A percentile compares a stretch with the other conserved stretches of the same genome.
Evolutionary conservation across 2,888 invertebrate species (phyloP).

Genomic region (Synanthedon myopaeformis): DNA sequence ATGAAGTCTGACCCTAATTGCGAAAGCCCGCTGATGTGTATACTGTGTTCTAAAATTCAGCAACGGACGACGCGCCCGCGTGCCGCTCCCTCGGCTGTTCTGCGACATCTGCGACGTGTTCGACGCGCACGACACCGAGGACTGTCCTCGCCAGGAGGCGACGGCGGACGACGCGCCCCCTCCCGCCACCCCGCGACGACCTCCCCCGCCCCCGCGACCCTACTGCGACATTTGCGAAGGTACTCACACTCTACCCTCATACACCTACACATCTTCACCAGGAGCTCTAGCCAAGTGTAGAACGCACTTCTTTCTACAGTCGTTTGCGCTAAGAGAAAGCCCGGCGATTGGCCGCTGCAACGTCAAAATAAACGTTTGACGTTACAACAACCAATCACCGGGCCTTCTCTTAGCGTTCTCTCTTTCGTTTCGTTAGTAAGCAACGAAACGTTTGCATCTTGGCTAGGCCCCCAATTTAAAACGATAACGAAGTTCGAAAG

Average conservation of each 20-base stretch:
- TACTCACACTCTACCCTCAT: conserved; percentile 28
- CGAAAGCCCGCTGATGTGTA: background rate
- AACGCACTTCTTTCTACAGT: too few relatives aligned
- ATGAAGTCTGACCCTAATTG: too few relatives aligned
- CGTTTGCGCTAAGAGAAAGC: too few relatives aligned
- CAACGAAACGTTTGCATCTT: too few relatives aligned
- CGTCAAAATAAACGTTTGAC: too few relatives aligned
- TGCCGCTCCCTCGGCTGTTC: conserved; percentile 83
- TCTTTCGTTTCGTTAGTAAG: too few relatives aligned
- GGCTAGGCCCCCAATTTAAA: too few relatives aligned
- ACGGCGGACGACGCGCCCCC: conserved; percentile 54
- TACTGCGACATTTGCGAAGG: conserved; percentile 96
- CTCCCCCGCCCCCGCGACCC: conserved; percentile 70
- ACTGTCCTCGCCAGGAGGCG: conserved; percentile 88
- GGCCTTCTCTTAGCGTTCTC: too few relatives aligned
- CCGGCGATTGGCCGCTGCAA: too few relatives aligned
- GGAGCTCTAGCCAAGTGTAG: too few relatives aligned
- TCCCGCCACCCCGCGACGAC: conserved; percentile 16
- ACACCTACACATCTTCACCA: background rate
- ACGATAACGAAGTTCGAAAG: too few relatives aligned
- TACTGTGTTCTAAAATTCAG: conserved; percentile 22
- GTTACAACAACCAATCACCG: too few relatives aligned
- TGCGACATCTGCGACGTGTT: conserved; percentile 99
- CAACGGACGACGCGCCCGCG: conserved; percentile 60
- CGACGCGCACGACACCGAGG: conserved; percentile 97